A percentile compares a stretch with the other conserved stretches of the same genome.
These are phyloP conservation scores for Sebastes itinus DNA, from an alignment of 2,797 vertebrate genomes.

Conservation along the genomic window DNA sequence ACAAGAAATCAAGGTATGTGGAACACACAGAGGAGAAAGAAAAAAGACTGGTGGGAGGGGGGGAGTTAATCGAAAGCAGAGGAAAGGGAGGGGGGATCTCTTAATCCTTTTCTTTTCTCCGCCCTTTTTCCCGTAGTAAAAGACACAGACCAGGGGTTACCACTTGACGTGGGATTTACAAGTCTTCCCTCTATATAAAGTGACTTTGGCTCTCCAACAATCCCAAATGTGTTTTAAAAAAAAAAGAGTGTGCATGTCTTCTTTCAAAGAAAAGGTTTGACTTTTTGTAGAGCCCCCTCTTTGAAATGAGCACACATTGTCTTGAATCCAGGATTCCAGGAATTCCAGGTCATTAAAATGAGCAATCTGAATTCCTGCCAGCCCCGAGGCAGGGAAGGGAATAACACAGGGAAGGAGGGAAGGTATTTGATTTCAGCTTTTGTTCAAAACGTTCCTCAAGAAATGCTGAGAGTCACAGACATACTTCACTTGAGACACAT, in stretches of 20 bases:
- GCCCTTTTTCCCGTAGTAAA: conserved; percentile 71
- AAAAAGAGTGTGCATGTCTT: conserved; percentile 19
- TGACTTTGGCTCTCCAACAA: conserved; percentile 56
- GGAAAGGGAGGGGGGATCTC: conserved; percentile 42
- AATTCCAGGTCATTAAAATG: conserved; percentile 85
- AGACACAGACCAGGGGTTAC: conserved; percentile 72
- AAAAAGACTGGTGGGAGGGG: neutral
- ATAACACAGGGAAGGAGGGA: conserved; percentile 45
- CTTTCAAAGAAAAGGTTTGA: conserved; percentile 44
- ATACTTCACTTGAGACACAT: neutral
- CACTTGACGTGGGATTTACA: conserved; percentile 70
- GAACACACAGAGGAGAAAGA: conserved; percentile 50
- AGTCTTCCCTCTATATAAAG: conserved; percentile 52
- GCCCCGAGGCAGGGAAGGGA: conserved; percentile 70
- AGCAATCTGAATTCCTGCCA: conserved; percentile 81
- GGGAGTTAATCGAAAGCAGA: conserved; percentile 77
- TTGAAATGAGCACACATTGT: conserved; percentile 74
- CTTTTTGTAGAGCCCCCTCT: conserved; percentile 51
- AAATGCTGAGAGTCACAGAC: conserved; percentile 17
- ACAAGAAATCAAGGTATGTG: conserved; percentile 72
- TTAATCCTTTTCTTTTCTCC: conserved; percentile 72
- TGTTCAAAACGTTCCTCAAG: conserved; percentile 37
- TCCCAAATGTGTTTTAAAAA: conserved; percentile 20
- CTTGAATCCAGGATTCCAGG: conserved; percentile 81
- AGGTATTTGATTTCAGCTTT: conserved; percentile 69